Base-by-base conservation (phyloP, 2,888 invertebrate species). In the Ennomos fuscantarius region DNA sequence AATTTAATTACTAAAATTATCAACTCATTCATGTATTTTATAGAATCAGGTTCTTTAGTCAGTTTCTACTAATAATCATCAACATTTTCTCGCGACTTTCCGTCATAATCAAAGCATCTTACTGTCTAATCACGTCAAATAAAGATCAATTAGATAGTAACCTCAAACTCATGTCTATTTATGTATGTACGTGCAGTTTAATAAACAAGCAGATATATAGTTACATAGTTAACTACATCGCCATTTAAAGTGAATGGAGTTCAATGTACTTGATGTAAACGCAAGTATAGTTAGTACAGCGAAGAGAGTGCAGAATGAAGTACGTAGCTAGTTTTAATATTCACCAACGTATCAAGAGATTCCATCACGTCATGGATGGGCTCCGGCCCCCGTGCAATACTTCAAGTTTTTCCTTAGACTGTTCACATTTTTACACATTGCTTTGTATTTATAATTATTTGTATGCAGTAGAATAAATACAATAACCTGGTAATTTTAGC, bases 211-310 rank as follows among this genome's bases (percentile, higher is more conserved):
- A 34, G 44, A 36, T 31, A 45, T 31, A 41, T 31, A 45, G 24
- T 40, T 31, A 31, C 12, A 44, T 9, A 44, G 35, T 11, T 42
- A n/a, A 32, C 9, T 15, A 24, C 24, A 1, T 24, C 1, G 24
- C 3, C 3, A 24, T 6, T n/a, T 24, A 24, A 32, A 47, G 42
- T 48, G 49, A 56, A 40, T 34, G 52, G 54, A 60, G 70, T 68
- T 73, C 64, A 70, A 57, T 54, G 64, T 54, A 60, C 67, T 62
- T 36, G 45, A 65, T 63, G 61, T 50, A 65, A 60, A 70, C 67
- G 48, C 39, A 63, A 47, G 37, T 8, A 34, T 13, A 33, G 41
- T 9, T 9, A 24, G 31, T 56, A 65, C 48, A 40, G 49, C 43
- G 67, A 65, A 65, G 49, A 58, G 52, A 51, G 24, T 24, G 24